Conservation (phyloP, 2,888 invertebrate species). For the Pachymerium ferrugineum region DNA sequence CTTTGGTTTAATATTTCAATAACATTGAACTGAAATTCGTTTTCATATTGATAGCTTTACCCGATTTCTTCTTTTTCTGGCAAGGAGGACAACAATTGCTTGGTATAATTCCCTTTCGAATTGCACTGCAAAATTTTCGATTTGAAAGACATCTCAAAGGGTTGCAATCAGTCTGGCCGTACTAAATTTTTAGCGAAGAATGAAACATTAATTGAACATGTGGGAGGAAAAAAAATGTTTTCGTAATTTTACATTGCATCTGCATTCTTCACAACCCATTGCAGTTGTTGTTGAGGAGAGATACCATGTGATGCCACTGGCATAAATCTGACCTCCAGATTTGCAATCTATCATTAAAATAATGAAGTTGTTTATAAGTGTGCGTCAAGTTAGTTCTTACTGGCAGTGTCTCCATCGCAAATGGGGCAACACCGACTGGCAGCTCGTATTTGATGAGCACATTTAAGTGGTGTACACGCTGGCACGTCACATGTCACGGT, state of each 20-base stretch:
- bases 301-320: not conserved
- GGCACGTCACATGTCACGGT: not conserved
- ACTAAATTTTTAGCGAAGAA: not conserved
- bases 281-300: not conserved
- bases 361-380: too few species aligned
- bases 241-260: not conserved
- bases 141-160: not conserved
- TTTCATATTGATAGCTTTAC: not conserved
- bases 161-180: not conserved
- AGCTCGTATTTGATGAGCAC: not conserved
- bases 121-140: not conserved
- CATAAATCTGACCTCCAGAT: not conserved
- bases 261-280: not conserved
- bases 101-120: not conserved
- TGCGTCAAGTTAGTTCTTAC: too few species aligned
- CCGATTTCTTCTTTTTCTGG: not conserved
- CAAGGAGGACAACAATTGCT: not conserved
- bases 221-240: not conserved
- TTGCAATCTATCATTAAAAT: not conserved
- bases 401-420: not conserved
- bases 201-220: not conserved
- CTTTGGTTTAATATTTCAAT: constrained; percentile 3
- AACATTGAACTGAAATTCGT: too few species aligned
- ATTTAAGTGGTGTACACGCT: not conserved
- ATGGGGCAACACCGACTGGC: not conserved